phyloP scores from a whole-genome alignment of 2,113 vertebrate species.

The Neoarius graeffei region DNA sequence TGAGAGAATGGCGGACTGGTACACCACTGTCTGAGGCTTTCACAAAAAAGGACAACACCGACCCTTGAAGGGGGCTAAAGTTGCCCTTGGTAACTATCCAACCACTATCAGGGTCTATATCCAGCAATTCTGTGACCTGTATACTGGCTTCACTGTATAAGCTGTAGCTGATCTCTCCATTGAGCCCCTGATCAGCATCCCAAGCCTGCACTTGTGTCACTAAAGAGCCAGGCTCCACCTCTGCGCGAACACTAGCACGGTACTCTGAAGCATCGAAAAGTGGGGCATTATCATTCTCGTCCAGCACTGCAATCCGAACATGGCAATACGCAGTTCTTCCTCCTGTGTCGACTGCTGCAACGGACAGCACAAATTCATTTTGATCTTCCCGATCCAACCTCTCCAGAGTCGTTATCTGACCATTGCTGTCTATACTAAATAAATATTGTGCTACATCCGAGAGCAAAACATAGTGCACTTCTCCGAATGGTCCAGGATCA shows the following conservation, averaged over 20 bases:
- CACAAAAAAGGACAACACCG: constrained; percentile 93
- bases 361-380: constrained; percentile 78
- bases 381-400: constrained; percentile 87
- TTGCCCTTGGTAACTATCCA: constrained; percentile 96
- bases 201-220: constrained; percentile 90
- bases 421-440: constrained; percentile 85
- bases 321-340: constrained; percentile 86
- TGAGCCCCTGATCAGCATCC: constrained; percentile 87
- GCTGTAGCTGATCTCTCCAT: constrained; percentile 90
- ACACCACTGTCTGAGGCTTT: constrained; percentile 93
- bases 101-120: constrained; percentile 95
- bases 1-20: constrained; percentile 85
- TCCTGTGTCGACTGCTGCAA: constrained; percentile 86
- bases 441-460: constrained; percentile 88
- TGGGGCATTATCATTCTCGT: constrained; percentile 93
- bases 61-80: constrained; percentile 86
- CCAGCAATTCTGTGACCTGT: constrained; percentile 86
- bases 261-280: constrained; percentile 85
- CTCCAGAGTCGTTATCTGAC: constrained; percentile 86
- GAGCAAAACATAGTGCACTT: constrained; percentile 84
- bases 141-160: constrained; percentile 90
- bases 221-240: constrained; percentile 84
- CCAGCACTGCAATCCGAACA: constrained; percentile 84
- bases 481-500: constrained; percentile 84
- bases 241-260: constrained; percentile 87